Percentiles rank a stretch among this genome's conserved stretches.
Conservation (phyloP, 2,888 invertebrate genomes). For the Ophioninae sp. region DNA sequence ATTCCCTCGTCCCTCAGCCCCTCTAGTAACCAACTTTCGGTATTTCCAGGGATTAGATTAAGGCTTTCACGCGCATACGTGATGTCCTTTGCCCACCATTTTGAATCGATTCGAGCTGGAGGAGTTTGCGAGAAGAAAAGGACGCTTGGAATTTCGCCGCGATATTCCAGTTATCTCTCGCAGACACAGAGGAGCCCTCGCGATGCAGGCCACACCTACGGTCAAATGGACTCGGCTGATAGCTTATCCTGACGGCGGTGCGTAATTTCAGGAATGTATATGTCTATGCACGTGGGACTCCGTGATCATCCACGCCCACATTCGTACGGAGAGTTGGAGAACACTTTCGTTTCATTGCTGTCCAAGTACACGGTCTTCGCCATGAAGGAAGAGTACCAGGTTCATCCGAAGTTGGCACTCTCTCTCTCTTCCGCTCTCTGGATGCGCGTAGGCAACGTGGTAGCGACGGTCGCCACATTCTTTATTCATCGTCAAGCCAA, state of each 20-base stretch:
- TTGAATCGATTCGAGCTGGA: conserved; percentile 32
- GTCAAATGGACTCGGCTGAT: conserved; percentile 37
- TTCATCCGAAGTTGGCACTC: conserved; percentile 16
- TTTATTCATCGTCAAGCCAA: conserved; percentile 72
- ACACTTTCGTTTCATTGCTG: not conserved
- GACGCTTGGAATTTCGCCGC: conserved; percentile 30
- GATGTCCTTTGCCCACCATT: conserved; percentile 34
- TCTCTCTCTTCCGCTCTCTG: not conserved
- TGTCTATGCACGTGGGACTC: not conserved
- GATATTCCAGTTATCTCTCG: conserved; percentile 49
- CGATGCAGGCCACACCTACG: conserved; percentile 53
- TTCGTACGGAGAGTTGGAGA: conserved; percentile 11
- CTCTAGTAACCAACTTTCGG: conserved; percentile 25
- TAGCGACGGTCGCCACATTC: conserved; percentile 63
- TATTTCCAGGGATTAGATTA: conserved; percentile 50
- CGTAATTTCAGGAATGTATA: conserved; percentile 33
- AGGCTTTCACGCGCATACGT: conserved; percentile 21
- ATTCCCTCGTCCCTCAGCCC: conserved; percentile 22
- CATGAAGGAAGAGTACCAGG: conserved; percentile 20
- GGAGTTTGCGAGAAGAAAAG: conserved; percentile 21
- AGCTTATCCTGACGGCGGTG: conserved; percentile 8
- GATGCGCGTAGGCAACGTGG: not conserved
- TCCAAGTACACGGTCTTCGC: conserved; percentile 18
- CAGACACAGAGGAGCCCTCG: conserved; percentile 28
- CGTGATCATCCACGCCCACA: conserved; percentile 38